A percentile compares a stretch with the other conserved stretches of the same genome.
These are phyloP conservation scores for Camptogramma bilineatum DNA, from an alignment of 2,888 invertebrate species.

Conservation along the genomic window DNA sequence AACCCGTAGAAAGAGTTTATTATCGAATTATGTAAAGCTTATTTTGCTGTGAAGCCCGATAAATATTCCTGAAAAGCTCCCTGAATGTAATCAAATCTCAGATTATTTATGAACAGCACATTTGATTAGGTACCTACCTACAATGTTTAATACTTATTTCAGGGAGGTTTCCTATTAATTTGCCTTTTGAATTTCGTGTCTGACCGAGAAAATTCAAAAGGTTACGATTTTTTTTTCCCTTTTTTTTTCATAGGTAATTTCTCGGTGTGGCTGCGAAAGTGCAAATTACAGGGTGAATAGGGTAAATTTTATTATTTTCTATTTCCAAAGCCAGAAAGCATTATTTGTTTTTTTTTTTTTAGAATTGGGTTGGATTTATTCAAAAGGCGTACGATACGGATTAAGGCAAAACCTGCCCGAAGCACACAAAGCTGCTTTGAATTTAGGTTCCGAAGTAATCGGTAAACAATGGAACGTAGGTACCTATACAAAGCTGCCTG, in stretches of 20 bases:
- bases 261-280: neutral
- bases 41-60: neutral
- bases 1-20: constrained; percentile 9
- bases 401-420: constrained; percentile 35
- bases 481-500: constrained; percentile 1
- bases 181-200: neutral
- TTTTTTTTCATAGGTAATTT: neutral
- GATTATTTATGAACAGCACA: neutral
- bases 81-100: constrained; percentile 3
- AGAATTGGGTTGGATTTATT: constrained; percentile 36
- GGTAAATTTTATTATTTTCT: constrained; percentile 1
- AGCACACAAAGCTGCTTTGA: constrained; percentile 37
- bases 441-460: constrained; percentile 29
- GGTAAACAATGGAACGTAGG: constrained; percentile 22
- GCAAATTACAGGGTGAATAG: neutral
- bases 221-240: too few relatives aligned
- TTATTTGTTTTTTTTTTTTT: constrained; percentile 34
- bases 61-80: neutral
- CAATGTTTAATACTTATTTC: neutral
- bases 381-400: constrained; percentile 36
- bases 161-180: neutral
- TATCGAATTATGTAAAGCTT: neutral
- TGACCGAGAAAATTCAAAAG: neutral
- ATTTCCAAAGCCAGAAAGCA: constrained; percentile 9
- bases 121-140: neutral